Evolutionary conservation across 2,797 vertebrate species (phyloP).

Genomic region (Gymnoscopelus microlampas): DNA sequence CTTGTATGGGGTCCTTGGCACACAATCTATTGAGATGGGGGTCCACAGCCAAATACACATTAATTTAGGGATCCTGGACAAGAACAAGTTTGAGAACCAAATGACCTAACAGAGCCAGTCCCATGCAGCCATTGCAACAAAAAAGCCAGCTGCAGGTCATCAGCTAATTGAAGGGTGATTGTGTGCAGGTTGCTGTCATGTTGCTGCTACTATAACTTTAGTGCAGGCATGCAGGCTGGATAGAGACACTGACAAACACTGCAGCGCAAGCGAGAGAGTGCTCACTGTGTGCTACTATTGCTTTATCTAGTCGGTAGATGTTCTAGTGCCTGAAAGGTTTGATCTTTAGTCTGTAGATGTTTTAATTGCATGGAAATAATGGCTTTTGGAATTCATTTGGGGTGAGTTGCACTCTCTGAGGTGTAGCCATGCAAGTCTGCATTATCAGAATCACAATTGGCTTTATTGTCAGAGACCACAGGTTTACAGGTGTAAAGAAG

Average conservation of each 20-base stretch:
- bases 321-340: background rate
- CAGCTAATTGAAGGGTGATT: slow-evolving; percentile 50
- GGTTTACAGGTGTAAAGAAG: too few relatives aligned
- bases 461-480: too few relatives aligned
- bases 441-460: too few relatives aligned
- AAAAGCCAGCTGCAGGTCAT: slow-evolving; percentile 55
- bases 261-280: slow-evolving; percentile 1
- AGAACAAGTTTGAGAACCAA: too few relatives aligned
- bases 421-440: background rate
- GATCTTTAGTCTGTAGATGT: background rate
- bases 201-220: slow-evolving; percentile 27
- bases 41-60: too few relatives aligned
- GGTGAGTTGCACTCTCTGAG: slow-evolving; percentile 40
- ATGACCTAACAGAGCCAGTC: background rate
- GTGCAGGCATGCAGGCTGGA: background rate
- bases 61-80: too few relatives aligned
- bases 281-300: slow-evolving; percentile 1
- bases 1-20: too few relatives aligned
- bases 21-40: too few relatives aligned
- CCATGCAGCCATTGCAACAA: background rate
- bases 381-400: slow-evolving; percentile 70
- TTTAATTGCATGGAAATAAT: slow-evolving; percentile 34
- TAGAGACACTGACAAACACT: too few relatives aligned
- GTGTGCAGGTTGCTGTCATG: slow-evolving; percentile 28
- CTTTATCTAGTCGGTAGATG: background rate